Base-by-base conservation (phyloP, 2,113 vertebrate genomes). In the Propithecus coquereli region DNA sequence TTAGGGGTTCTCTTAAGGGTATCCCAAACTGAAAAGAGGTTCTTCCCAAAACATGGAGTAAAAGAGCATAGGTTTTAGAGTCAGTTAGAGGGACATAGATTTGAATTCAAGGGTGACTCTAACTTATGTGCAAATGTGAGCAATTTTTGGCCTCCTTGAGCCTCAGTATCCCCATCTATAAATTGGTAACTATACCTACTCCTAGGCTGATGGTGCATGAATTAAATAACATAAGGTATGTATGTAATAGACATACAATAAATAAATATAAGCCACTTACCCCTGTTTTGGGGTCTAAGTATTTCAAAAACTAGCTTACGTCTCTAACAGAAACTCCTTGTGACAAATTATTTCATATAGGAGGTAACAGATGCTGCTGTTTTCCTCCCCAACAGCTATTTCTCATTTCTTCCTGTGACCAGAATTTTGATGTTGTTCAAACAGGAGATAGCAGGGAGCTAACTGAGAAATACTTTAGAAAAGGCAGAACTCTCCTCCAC, bases 1-100 rank as follows among this genome's bases (percentile, higher is more conserved):
- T 88, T 92, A 91, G 25, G 20, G 32, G 27, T 94, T 95, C 59
- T 79, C 23, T 94, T 65, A 77, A 81, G 30, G 92, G 25, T 77
- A 43, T 37, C 2, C 25, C 18, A 57, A 87, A 82, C 47, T 73
- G 32, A 65, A 92, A 79, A 92, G 61, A 79, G 11, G 6, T 50
- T 25, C 23, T 92, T 25, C 59, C 20, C 32, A 92, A 87, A 90
- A 68, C 16, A 45, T 45, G 59, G 73, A 77, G 52, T 83, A 71
- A 76, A 90, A 63, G 34, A 73, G 3, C 6, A 77, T 61, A 61
- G 40, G 14, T 66, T 94, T 95, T 92, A 90, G 52, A 40, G 45
- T 88, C 25, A n/a, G 37, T 88, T 22, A 71, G 9, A 80, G 30
- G 34, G 22, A 73, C 32, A 82, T 47, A 66, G 61, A 61, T 76